phyloP scores from a whole-genome alignment of 2,888 invertebrate species.

The Ecdyonurus torrentis region DNA sequence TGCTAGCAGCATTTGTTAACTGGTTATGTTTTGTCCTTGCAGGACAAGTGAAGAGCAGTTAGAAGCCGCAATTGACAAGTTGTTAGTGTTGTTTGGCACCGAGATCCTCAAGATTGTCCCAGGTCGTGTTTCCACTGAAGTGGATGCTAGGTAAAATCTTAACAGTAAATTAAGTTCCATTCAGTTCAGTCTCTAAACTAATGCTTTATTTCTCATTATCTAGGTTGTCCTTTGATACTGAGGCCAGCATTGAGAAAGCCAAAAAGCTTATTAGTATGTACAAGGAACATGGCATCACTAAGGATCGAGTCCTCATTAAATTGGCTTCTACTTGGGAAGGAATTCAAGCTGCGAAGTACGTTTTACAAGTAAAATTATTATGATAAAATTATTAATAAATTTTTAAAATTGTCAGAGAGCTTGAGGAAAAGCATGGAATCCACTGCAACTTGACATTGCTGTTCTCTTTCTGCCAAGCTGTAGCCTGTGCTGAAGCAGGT shows the following conservation, averaged over 20 bases:
- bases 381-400: not conserved
- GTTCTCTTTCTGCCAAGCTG: slow-evolving; percentile 91
- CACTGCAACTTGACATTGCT: slow-evolving; percentile 96
- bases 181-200: not conserved
- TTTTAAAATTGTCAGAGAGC: slow-evolving; percentile 38
- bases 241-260: slow-evolving; percentile 81
- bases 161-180: not conserved
- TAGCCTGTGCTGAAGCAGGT: slow-evolving; percentile 94
- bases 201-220: slow-evolving; percentile 20
- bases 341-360: slow-evolving; percentile 88
- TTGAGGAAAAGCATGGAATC: slow-evolving; percentile 82
- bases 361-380: slow-evolving; percentile 7
- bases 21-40: no score
- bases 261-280: slow-evolving; percentile 76
- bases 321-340: slow-evolving; percentile 99
- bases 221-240: slow-evolving; percentile 86
- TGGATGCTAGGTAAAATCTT: slow-evolving; percentile 62
- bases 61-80: slow-evolving; percentile 75
- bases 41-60: slow-evolving; percentile 57
- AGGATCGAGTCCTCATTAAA: slow-evolving; percentile 91
- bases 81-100: slow-evolving; percentile 88
- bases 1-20: no score
- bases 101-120: slow-evolving; percentile 97
- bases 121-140: slow-evolving; percentile 91
- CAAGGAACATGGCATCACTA: slow-evolving; percentile 72